A percentile compares a stretch with the other conserved stretches of the same genome.
Evolutionary conservation across 2,113 vertebrate species (phyloP).

Genomic region (Solenodon paradoxus): DNA sequence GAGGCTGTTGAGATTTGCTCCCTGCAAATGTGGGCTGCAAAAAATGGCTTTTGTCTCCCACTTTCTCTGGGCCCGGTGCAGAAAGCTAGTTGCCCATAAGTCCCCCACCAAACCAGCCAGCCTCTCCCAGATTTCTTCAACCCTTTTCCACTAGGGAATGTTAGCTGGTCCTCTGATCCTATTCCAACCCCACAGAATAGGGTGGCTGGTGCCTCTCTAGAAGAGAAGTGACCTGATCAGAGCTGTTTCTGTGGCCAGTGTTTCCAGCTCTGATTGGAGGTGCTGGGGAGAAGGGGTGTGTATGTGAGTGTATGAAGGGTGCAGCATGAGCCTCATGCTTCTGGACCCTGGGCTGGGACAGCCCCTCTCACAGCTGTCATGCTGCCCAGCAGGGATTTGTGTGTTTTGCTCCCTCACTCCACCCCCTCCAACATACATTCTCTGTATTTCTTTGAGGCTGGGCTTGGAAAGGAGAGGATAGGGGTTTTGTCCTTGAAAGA

Average conservation of each 20-base stretch:
- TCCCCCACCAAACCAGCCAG: conserved; percentile 10
- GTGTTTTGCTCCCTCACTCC: conserved; percentile 34
- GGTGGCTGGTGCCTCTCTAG: not conserved
- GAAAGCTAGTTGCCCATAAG: conserved; percentile 50
- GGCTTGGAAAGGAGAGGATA: conserved; percentile 23
- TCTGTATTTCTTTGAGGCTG: not conserved
- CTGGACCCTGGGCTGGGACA: conserved; percentile 47
- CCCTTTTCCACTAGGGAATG: conserved; percentile 29
- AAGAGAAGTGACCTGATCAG: conserved; percentile 30
- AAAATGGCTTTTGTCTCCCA: conserved; percentile 74
- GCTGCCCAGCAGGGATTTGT: conserved; percentile 65
- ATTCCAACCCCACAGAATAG: not conserved
- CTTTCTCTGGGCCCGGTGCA: conserved; percentile 49
- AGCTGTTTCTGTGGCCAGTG: conserved; percentile 22
- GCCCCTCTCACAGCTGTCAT: conserved; percentile 73
- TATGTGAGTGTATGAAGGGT: not conserved
- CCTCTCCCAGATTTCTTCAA: conserved; percentile 24
- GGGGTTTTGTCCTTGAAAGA: conserved; percentile 41
- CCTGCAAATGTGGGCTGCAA: conserved; percentile 67
- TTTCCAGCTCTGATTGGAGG: conserved; percentile 30
- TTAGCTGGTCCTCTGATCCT: conserved; percentile 28
- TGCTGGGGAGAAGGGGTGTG: conserved; percentile 44
- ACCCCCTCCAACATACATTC: conserved; percentile 5
- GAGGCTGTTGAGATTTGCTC: conserved; percentile 67
- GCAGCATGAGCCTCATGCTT: not conserved